phyloP scores from a whole-genome alignment of 1,140 invertebrate genomes.

The Pseudomyrmex flavicornis region DNA sequence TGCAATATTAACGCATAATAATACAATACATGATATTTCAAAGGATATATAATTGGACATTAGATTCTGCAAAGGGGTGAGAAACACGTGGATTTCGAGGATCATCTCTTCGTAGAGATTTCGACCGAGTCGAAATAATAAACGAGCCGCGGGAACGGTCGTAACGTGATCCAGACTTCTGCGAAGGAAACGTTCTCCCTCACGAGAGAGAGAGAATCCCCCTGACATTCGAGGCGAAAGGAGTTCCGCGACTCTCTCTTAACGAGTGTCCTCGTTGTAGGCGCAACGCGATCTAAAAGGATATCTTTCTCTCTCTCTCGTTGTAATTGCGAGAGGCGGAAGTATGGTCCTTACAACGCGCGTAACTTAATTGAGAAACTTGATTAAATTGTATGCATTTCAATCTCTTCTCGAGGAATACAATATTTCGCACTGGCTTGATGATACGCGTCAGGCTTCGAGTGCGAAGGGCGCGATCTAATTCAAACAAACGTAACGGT shows the following conservation, averaged over 20 bases:
- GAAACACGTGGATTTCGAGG: not conserved
- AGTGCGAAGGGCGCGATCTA: constrained; percentile 7
- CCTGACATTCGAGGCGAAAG: constrained; percentile 77
- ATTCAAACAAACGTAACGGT: constrained; percentile 40
- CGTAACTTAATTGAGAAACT: too few relatives aligned
- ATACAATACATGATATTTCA: too few relatives aligned
- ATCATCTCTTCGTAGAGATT: constrained; percentile 37
- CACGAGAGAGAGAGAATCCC: not conserved
- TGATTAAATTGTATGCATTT: not conserved
- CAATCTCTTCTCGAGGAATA: not conserved
- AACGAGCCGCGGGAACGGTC: constrained; percentile 63
- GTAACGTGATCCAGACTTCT: constrained; percentile 73
- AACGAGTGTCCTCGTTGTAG: constrained; percentile 58
- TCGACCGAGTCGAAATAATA: constrained; percentile 76
- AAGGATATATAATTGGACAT: too few relatives aligned
- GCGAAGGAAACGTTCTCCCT: not conserved
- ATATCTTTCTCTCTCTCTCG: constrained; percentile 5
- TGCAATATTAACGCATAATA: not conserved
- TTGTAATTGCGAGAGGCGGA: not conserved
- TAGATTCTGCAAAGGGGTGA: not conserved
- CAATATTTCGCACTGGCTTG: not conserved
- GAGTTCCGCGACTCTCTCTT: constrained; percentile 63
- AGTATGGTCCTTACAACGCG: not conserved
- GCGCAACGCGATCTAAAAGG: constrained; percentile 33
- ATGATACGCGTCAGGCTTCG: not conserved